These are phyloP conservation scores for Zosterops japonicus DNA, from an alignment of 2,113 vertebrate species.

Conservation along the genomic window DNA sequence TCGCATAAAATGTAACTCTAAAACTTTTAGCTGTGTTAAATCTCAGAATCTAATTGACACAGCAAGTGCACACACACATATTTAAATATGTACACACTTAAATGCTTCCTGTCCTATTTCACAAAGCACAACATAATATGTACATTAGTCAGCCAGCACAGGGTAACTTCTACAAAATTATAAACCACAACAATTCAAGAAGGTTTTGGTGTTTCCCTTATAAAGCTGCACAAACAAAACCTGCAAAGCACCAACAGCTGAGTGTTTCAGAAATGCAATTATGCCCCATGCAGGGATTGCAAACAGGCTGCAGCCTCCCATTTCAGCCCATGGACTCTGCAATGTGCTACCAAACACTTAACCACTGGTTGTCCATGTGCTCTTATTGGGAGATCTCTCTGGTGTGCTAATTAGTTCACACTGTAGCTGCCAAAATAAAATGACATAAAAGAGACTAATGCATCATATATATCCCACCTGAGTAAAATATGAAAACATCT, in stretches of 20 bases:
- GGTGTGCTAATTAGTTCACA: slow-evolving; percentile 40
- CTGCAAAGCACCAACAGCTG: slow-evolving; percentile 43
- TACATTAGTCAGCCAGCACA: background rate
- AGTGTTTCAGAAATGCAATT: slow-evolving; percentile 64
- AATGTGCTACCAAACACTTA: slow-evolving; percentile 21
- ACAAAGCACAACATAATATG: background rate
- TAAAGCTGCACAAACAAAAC: slow-evolving; percentile 38
- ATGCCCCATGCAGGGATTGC: slow-evolving; percentile 57
- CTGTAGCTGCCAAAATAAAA: slow-evolving; percentile 21
- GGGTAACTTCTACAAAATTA: slow-evolving; percentile 38
- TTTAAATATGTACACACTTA: background rate
- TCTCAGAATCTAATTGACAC: background rate
- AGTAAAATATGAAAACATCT: slow-evolving; percentile 43
- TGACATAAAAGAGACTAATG: slow-evolving; percentile 14
- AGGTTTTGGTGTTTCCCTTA: slow-evolving; percentile 44
- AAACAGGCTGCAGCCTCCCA: slow-evolving; percentile 5
- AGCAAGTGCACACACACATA: background rate
- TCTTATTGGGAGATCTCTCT: background rate
- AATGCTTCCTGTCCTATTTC: slow-evolving; percentile 16
- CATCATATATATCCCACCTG: slow-evolving; percentile 23
- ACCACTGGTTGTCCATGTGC: slow-evolving; percentile 27
- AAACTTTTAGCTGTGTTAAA: slow-evolving; percentile 14
- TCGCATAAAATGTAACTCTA: background rate
- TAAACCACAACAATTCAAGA: slow-evolving; percentile 35
- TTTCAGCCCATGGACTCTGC: background rate